phyloP scores from a whole-genome alignment of 2,113 vertebrate species.

The Pipa parva region DNA sequence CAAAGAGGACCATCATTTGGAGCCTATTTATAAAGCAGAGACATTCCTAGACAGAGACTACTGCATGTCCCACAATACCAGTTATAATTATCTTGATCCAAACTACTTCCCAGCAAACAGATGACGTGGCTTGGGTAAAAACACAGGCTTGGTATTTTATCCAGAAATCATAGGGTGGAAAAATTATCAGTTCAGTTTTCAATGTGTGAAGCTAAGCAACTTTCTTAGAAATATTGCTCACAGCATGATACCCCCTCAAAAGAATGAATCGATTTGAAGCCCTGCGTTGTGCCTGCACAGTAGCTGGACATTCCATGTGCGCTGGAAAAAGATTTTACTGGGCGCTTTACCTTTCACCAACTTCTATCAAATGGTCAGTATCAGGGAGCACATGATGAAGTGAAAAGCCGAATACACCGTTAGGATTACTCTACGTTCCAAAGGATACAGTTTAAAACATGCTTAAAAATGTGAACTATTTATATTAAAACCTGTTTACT shows the following conservation, averaged over 20 bases:
- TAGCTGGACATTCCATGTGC: conserved; percentile 79
- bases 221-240: conserved; percentile 69
- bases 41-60: conserved; percentile 98
- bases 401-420: conserved; percentile 57
- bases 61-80: conserved; percentile 88
- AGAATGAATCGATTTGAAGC: conserved; percentile 64
- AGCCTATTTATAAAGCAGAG: conserved; percentile 85
- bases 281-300: conserved; percentile 63
- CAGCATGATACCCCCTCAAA: conserved; percentile 69
- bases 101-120: conserved; percentile 99
- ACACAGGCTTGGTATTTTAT: conserved; percentile 56
- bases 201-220: conserved; percentile 67
- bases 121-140: conserved; percentile 80
- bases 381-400: conserved; percentile 58
- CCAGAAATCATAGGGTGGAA: conserved; percentile 58
- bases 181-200: conserved; percentile 64
- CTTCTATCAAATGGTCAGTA: conserved; percentile 53
- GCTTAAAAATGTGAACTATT: conserved; percentile 75
- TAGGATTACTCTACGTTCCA: conserved; percentile 53
- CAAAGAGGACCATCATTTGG: conserved; percentile 88
- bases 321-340: conserved; percentile 57
- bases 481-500: conserved; percentile 78
- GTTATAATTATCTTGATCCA: conserved; percentile 98
- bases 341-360: conserved; percentile 55
- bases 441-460: conserved; percentile 62